Base-by-base conservation (phyloP, 2,113 vertebrate genomes). In the Heliornis fulica region DNA sequence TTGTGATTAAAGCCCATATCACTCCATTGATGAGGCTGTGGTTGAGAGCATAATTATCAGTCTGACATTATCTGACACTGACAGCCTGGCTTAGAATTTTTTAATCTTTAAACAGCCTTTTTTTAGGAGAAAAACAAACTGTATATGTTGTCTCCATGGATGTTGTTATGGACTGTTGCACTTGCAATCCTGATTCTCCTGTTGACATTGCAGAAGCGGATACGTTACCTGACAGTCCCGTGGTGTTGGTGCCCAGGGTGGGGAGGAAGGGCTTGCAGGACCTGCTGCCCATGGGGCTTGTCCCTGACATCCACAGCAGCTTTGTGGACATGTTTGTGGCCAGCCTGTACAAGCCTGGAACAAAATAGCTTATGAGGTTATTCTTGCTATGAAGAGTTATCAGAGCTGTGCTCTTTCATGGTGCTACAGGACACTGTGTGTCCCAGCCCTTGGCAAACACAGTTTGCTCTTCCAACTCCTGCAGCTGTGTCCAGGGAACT, bases 341-440 rank as follows among this genome's bases (percentile, higher is more conserved):
- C 36, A 38, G n/a, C 16, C 7, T 53, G 54, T 53, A 10, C 26
- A 41, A 68, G 23, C 53, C 45, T 36, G 21, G n/a, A n/a, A 41
- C 21, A 56, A 41, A 57, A 36, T 18, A 28, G 11, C 15, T 36
- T 21, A 4, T 41, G 57, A 34, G 41, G 34, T 53, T 28, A 28
- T 54, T 69, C 9, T 22, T 61, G 29, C 40, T 21, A 1, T 23
- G 46, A 32, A 75, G 28, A 78, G 10, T 16, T 8, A 3, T 45
- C 25, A 34, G 32, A 64, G 17, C 0, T 0, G 1, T 26, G 40
- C 11, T 61, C 7, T 36, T 60, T 11, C n/a, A 38, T 0, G 0
- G 4, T 1, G 0, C 16, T 43, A 2, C 17, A 46, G 34, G 17
- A 34, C 40, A 29, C 18, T 4, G 25, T 0, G 0, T 0, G 0